Evolutionary conservation across 2,888 invertebrate species (phyloP).

Genomic region (Gandaritis pyraliata): DNA sequence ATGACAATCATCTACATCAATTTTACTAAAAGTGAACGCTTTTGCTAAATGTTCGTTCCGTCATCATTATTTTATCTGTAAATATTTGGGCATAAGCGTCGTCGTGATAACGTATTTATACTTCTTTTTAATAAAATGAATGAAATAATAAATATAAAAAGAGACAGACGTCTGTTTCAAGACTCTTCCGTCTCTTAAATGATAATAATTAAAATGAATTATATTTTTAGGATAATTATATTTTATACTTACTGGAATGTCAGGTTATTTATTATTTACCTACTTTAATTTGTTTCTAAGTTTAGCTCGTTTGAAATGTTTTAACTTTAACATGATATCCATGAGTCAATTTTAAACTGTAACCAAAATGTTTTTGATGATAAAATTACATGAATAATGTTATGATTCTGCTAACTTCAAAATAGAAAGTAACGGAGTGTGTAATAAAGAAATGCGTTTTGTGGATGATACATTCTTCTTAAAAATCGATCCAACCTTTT

Average conservation of each 20-base stretch:
- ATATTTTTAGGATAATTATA: slow-evolving; percentile 19
- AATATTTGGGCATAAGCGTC: slow-evolving; percentile 18
- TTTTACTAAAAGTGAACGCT: slow-evolving; percentile 7
- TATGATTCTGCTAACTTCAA: too few relatives aligned
- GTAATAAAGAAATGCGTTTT: too few relatives aligned
- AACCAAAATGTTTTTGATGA: background rate
- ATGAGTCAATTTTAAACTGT: slow-evolving; percentile 7
- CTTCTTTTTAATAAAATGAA: slow-evolving; percentile 2
- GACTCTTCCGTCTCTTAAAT: slow-evolving; percentile 47
- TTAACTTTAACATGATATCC: background rate
- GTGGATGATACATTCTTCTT: too few relatives aligned
- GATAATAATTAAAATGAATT: slow-evolving; percentile 11
- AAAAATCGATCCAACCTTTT: too few relatives aligned
- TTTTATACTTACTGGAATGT: slow-evolving; percentile 10
- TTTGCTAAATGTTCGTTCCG: slow-evolving; percentile 6
- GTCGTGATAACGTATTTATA: slow-evolving; percentile 18
- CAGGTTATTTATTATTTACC: slow-evolving; percentile 26
- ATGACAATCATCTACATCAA: slow-evolving; percentile 16
- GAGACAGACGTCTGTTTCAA: slow-evolving; percentile 69
- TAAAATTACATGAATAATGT: background rate
- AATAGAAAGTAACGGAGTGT: too few relatives aligned
- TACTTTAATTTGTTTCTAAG: slow-evolving; percentile 25
- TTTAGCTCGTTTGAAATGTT: slow-evolving; percentile 13
- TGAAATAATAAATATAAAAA: slow-evolving; percentile 4
- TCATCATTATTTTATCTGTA: slow-evolving; percentile 9